Conservation (phyloP, 2,888 invertebrate genomes). For the Clitarchus hookeri region DNA sequence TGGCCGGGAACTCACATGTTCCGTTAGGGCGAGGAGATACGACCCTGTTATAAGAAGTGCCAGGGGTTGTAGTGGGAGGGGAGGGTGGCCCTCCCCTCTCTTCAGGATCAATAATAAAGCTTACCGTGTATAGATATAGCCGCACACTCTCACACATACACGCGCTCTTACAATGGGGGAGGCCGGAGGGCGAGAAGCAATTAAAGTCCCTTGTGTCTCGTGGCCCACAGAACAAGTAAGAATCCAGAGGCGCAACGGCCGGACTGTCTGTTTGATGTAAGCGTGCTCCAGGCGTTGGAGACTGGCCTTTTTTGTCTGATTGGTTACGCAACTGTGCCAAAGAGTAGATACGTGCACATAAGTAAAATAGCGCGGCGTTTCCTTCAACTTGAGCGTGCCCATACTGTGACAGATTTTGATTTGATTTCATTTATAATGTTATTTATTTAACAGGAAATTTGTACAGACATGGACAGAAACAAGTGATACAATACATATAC, state of each 20-base stretch:
- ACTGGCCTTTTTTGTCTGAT: too few species aligned
- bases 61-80: neutral
- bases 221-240: neutral
- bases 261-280: too few species aligned
- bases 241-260: neutral
- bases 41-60: neutral
- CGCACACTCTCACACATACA: neutral
- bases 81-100: neutral
- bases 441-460: too few species aligned
- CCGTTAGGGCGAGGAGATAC: neutral
- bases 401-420: too few species aligned
- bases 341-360: too few species aligned
- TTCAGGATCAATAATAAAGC: neutral
- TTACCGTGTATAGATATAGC: neutral
- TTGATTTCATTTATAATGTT: too few species aligned
- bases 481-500: too few species aligned
- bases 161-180: neutral
- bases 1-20: neutral
- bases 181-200: neutral
- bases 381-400: too few species aligned
- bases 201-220: neutral
- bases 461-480: too few species aligned
- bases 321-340: too few species aligned
- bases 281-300: too few species aligned
- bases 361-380: too few species aligned